A percentile compares a stretch with the other conserved stretches of the same genome.
Conservation (phyloP, 2,888 invertebrate genomes). For the Phytoseiulus persimilis region DNA sequence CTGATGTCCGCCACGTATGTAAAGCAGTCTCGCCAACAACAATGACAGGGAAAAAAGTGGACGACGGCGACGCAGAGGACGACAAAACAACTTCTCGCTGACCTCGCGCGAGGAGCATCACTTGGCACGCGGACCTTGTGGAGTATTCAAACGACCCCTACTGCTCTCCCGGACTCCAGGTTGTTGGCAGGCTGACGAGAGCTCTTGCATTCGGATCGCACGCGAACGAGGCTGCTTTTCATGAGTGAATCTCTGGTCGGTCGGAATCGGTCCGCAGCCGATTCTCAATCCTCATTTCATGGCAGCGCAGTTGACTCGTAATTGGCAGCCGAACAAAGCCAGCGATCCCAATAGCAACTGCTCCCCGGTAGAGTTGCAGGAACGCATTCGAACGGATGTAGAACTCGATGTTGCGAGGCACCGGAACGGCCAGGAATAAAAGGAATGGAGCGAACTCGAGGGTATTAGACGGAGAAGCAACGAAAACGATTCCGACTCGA, state of each 20-base stretch:
- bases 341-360: neutral
- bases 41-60: neutral
- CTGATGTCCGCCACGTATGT: neutral
- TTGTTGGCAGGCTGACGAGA: neutral
- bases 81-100: neutral
- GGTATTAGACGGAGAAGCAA: neutral
- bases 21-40: slow-evolving; percentile 5
- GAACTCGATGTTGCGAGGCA: neutral
- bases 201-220: neutral
- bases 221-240: neutral
- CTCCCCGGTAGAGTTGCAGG: neutral
- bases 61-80: neutral
- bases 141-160: neutral
- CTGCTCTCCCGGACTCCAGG: neutral
- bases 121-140: neutral
- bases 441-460: neutral
- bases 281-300: neutral
- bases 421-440: neutral
- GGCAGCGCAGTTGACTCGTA: neutral
- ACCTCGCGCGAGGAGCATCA: neutral
- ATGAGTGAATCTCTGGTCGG: neutral
- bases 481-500: neutral
- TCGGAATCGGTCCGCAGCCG: neutral
- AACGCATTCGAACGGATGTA: neutral
- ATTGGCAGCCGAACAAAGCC: neutral